phyloP scores from a whole-genome alignment of 2,888 invertebrate genomes.

The Stramonita haemastoma region DNA sequence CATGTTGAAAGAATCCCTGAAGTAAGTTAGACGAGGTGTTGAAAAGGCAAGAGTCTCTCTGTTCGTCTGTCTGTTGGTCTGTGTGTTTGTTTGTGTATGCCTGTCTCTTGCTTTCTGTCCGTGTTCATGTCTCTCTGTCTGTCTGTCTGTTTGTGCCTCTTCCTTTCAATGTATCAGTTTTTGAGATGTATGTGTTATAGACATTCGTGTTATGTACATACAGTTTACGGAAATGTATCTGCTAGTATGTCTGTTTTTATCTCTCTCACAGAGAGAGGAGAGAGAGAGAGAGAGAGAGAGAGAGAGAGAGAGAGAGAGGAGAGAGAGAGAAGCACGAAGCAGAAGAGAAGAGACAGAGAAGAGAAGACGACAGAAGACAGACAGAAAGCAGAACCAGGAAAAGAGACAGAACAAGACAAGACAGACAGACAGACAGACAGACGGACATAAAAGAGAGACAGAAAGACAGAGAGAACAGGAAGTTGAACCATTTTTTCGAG shows the following conservation, averaged over 20 bases:
- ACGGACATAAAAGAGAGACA: no score
- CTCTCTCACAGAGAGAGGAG: neutral
- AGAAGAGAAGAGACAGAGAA: no score
- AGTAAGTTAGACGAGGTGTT: neutral
- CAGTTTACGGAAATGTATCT: neutral
- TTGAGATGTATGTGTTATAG: no score
- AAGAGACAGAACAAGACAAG: no score
- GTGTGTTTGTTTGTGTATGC: neutral
- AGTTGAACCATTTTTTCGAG: no score
- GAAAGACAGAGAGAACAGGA: no score
- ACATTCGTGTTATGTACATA: no score
- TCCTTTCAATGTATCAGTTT: no score
- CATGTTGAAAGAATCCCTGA: neutral
- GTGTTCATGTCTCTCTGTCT: neutral
- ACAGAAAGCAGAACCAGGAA: no score
- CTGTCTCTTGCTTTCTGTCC: neutral
- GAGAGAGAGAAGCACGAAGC: no score
- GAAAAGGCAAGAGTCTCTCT: neutral
- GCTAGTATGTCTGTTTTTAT: neutral
- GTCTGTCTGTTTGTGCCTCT: neutral
- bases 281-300: neutral
- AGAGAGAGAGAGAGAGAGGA: neutral
- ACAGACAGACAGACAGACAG: no score
- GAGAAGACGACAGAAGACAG: no score
- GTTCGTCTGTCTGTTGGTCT: neutral